A percentile compares a stretch with the other conserved stretches of the same genome.
Conservation (phyloP, 2,113 vertebrate genomes). For the Leptosomus discolor region DNA sequence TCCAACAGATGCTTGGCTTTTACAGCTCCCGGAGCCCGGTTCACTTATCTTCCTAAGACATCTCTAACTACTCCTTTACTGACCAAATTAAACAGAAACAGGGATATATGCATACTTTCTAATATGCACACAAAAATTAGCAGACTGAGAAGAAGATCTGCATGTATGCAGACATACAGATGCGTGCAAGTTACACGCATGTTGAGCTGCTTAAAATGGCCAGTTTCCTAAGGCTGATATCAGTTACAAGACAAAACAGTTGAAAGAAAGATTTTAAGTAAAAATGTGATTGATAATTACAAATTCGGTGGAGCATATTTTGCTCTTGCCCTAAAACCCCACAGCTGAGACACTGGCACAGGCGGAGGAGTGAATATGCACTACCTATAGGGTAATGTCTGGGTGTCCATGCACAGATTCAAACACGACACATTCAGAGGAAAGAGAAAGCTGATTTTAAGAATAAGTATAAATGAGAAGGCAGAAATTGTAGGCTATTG, state of each 20-base stretch:
- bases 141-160: not conserved
- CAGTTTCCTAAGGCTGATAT: not conserved
- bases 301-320: not conserved
- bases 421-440: not conserved
- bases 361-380: not conserved
- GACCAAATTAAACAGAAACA: not conserved
- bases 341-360: not conserved
- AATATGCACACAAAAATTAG: not conserved
- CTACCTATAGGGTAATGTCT: not conserved
- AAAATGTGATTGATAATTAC: not conserved
- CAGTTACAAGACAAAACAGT: not conserved
- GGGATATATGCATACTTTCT: not conserved
- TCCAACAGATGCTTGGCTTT: slow-evolving; percentile 33
- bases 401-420: not conserved
- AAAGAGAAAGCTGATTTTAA: not conserved
- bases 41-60: slow-evolving; percentile 11
- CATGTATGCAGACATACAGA: too few relatives aligned
- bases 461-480: not conserved
- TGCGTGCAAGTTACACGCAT: rapidly evolving
- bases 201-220: not conserved
- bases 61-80: slow-evolving; percentile 11
- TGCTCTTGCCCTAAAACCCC: not conserved
- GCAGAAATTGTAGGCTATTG: not conserved
- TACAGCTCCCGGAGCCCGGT: not conserved
- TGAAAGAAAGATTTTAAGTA: not conserved